Evolutionary conservation across 2,113 vertebrate species (phyloP).

Genomic region (Ictidomys tridecemlineatus): DNA sequence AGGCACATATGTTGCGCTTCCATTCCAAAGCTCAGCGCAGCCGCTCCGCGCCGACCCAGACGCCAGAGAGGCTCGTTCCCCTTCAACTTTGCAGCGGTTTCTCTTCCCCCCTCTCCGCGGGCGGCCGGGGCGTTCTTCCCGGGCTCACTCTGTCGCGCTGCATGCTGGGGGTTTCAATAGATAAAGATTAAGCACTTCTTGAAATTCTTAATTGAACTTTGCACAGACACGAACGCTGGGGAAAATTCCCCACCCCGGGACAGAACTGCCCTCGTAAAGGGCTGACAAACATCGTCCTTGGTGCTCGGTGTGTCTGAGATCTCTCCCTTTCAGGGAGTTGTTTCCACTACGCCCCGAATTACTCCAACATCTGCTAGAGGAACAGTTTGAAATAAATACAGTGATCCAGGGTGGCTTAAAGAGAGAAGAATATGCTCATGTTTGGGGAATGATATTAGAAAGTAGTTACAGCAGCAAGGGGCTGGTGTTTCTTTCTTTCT

Average conservation of each 20-base stretch:
- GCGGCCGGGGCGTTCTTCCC: conserved; percentile 84
- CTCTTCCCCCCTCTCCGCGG: conserved; percentile 88
- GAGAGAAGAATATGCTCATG: conserved; percentile 82
- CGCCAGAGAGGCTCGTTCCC: conserved; percentile 74
- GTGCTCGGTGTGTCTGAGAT: conserved; percentile 65
- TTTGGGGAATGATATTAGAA: conserved; percentile 70
- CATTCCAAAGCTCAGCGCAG: conserved; percentile 76
- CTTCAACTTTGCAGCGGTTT: conserved; percentile 84
- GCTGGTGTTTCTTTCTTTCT: conserved; percentile 52
- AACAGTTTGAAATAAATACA: conserved; percentile 87
- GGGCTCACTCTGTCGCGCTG: conserved; percentile 80
- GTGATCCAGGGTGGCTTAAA: conserved; percentile 82
- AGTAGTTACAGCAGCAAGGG: conserved; percentile 78
- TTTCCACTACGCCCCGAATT: conserved; percentile 80
- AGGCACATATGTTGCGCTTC: conserved; percentile 85
- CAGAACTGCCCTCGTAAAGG: background rate
- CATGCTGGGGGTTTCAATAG: conserved; percentile 85
- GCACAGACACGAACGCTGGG: conserved; percentile 31
- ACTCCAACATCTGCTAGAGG: conserved; percentile 87
- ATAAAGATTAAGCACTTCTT: conserved; percentile 84
- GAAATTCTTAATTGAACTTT: conserved; percentile 82
- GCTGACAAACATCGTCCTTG: background rate
- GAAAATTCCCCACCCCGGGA: background rate
- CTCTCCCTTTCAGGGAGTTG: conserved; percentile 77
- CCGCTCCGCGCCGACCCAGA: conserved; percentile 74